Evolutionary conservation across 2,797 vertebrate genomes (phyloP), one percentile per base, ranked within the genome.

Genomic region (Sebastes elongatus): DNA sequence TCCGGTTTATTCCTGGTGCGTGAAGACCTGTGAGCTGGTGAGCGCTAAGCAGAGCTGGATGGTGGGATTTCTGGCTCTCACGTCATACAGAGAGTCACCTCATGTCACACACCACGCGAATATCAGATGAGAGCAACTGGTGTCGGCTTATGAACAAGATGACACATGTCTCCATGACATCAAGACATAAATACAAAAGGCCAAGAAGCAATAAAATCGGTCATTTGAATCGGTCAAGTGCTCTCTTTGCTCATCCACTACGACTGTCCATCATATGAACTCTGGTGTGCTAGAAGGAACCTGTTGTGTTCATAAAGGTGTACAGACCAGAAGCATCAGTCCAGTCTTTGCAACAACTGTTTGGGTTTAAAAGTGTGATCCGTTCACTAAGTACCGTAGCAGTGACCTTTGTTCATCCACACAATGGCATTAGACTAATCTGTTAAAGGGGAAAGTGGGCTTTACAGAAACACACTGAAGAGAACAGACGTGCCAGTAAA

Each of bases 401-500:
- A 78, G 66, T 66, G 53, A 69, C 84, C 76, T 83, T 83, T 89
- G 81, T 76, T 56, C 64, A 73, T 6, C 53, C 32, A 71, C 83
- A 90, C 87, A 92, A 88, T 82, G 73, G 90, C 22, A 90, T 91
- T 87, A 87, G 57, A 11, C 63, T 84, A 89, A 89, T 84, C 86
- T 78, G 28, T 74, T 42, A 76, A 84, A 69, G 59, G 61, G 57
- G 56, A 91, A 89, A 89, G 74, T 88, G 85, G 55, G 63, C 33
- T 84, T 76, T 74, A 74, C 62, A 74, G n/a, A 64, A 25, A 66
- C 66, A 85, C 33, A 69, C 6, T 25, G 52, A 81, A 35, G 16
- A 62, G 27, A 87, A 80, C 64, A 83, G 38, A 57, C 38, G 6
- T 83, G 70, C 76, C 76, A 65, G 60, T 76, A 76, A 81, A 85